phyloP scores from a whole-genome alignment of 2,113 vertebrate genomes.

The Megatriorchis doriae region DNA sequence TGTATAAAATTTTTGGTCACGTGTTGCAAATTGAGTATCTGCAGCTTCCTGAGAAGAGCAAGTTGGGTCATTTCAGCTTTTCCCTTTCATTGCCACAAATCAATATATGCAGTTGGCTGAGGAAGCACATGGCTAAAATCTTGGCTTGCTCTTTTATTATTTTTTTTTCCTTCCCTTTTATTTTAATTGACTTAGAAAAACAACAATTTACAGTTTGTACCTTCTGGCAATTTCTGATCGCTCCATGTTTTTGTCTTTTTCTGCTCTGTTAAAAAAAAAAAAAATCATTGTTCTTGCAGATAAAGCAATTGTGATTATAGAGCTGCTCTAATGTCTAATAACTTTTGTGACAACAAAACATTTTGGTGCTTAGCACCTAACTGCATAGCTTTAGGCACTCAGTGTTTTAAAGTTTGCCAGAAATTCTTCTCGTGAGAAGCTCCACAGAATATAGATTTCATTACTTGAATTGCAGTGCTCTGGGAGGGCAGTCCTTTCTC shows the following conservation, averaged over 20 bases:
- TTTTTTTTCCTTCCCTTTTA: not conserved
- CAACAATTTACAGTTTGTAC: not conserved
- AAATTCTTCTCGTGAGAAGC: not conserved
- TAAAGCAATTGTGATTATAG: not conserved
- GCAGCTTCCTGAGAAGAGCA: not conserved
- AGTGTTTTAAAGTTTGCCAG: not conserved
- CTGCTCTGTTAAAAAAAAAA: not conserved
- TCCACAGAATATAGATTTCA: not conserved
- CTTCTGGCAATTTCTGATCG: not conserved
- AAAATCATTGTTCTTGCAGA: not conserved
- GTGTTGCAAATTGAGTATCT: not conserved
- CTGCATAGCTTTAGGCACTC: not conserved
- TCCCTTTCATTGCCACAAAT: not conserved
- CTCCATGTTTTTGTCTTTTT: not conserved
- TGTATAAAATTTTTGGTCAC: not conserved
- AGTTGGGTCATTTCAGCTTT: not conserved
- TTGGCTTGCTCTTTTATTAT: not conserved
- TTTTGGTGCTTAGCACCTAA: not conserved
- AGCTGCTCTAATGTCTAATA: not conserved
- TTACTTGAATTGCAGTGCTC: not conserved
- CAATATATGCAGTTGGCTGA: not conserved
- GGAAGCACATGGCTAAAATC: not conserved
- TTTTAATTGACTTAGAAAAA: constrained; percentile 10
- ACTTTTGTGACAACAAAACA: not conserved
- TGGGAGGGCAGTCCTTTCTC: not conserved